phyloP scores from a whole-genome alignment of 2,888 invertebrate genomes.

The Lycophotia porphyrea region DNA sequence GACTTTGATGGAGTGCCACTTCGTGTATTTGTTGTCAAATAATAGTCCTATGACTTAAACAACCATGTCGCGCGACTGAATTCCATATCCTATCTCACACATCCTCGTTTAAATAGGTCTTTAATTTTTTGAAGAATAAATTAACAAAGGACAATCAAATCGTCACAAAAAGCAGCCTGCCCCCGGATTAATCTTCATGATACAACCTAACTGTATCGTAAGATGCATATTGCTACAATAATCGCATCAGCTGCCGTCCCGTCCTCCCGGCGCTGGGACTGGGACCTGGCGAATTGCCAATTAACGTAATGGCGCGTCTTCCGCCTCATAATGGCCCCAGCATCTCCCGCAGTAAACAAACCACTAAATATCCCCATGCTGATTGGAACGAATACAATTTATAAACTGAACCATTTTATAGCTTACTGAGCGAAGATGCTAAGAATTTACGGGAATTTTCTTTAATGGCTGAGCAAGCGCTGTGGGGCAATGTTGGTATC shows the following conservation, averaged over 20 bases:
- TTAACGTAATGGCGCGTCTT: constrained; percentile 59
- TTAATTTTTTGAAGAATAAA: not conserved
- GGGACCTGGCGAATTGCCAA: constrained; percentile 43
- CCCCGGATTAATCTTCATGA: constrained; percentile 12
- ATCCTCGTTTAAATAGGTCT: too few species aligned
- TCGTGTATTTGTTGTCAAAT: not conserved
- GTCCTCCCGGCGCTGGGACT: not conserved
- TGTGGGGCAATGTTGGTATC: not conserved
- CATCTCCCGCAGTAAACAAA: constrained; percentile 58
- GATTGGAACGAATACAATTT: constrained; percentile 52
- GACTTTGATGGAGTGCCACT: not conserved
- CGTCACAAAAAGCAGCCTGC: not conserved
- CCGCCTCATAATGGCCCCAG: constrained; percentile 57
- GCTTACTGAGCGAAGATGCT: constrained; percentile 3
- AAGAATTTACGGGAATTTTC: constrained; percentile 15
- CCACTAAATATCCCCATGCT: constrained; percentile 58
- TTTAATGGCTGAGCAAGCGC: constrained; percentile 9
- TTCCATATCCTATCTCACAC: not conserved
- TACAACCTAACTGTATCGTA: constrained; percentile 24
- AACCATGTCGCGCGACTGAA: not conserved
- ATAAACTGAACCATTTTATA: constrained; percentile 33
- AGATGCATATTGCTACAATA: constrained; percentile 41
- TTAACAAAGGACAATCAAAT: constrained; percentile 3
- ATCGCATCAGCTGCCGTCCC: constrained; percentile 23
- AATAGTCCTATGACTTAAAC: not conserved